Evolutionary conservation across 2,797 vertebrate genomes (phyloP), one percentile per base, ranked within the genome.

Genomic region (Astyanax mexicanus): DNA sequence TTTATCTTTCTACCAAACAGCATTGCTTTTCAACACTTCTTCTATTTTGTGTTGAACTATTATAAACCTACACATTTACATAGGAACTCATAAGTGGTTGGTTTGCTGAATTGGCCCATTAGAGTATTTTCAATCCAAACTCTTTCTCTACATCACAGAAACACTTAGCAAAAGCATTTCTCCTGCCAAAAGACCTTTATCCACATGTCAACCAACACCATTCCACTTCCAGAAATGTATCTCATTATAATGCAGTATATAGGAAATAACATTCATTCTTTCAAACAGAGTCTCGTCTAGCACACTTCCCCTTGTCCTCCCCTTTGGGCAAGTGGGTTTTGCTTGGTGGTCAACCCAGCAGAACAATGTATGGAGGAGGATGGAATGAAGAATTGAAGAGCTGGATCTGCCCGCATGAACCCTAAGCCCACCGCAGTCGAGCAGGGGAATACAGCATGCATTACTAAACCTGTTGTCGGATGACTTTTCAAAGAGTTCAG

Each of bases 51-150:
- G 17, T 29, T 21, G 27, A 15, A 13, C 13, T 3, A 5, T 52
- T 29, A 11, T 29, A 19, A 27, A 29, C 13, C 6, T 9, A 3
- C 6, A 58, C 62, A 55, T 25, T 71, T 57, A 61, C 57, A 23
- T 45, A 40, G 47, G 29, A 77, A 37, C 29, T 23, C 3, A 35
- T 37, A 52, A 23, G 44, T 72, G 49, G 55, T 72, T 6, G 29
- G 64, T n/a, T 45, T 80, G n/a, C n/a, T n/a, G 86, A 83, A 88
- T 90, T 85, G 89, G 86, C 86, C 19, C 49, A 81, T 71, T 83
- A 57, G 73, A 71, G 69, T 78, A 82, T 81, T 80, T 83, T 84
- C 80, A 69, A 87, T 75, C 88, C 85, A 81, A 70, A 72, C 71
- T 55, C 49, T 60, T 38, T 72, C 68, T 81, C 81, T 61, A 75